Conservation (phyloP, 2,888 invertebrate genomes). For the Pemphredon lugubris region DNA sequence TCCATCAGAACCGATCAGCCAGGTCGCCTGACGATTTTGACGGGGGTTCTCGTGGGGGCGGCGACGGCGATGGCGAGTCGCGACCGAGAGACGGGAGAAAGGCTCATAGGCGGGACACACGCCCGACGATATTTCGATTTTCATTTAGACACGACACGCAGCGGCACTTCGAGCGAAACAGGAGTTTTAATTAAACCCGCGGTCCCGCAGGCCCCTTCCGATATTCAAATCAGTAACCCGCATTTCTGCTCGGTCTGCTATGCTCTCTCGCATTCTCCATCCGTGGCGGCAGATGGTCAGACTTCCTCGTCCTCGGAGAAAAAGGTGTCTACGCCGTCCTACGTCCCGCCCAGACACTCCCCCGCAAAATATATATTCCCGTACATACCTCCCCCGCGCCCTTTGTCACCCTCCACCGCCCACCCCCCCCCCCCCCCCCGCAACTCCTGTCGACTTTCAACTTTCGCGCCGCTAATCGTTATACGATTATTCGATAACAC, state of each 20-base stretch:
- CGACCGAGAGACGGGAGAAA: slow-evolving; percentile 15
- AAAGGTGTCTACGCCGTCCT: slow-evolving; percentile 68
- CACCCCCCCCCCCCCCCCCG: too few relatives aligned
- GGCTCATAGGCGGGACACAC: slow-evolving; percentile 20
- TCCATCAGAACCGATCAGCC: slow-evolving; percentile 52
- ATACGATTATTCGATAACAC: slow-evolving; percentile 27
- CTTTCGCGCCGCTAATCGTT: slow-evolving; percentile 38
- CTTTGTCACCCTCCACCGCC: too few relatives aligned
- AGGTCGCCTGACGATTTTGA: slow-evolving; percentile 42
- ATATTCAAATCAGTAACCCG: slow-evolving; percentile 77
- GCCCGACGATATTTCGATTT: slow-evolving; percentile 73
- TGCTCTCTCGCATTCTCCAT: slow-evolving; percentile 41
- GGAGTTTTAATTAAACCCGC: slow-evolving; percentile 77
- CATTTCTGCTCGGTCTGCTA: slow-evolving; percentile 63
- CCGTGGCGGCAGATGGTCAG: slow-evolving; percentile 75
- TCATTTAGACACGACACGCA: slow-evolving; percentile 73
- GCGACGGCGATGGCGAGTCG: background rate
- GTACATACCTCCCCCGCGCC: too few relatives aligned
- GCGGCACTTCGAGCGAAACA: slow-evolving; percentile 71
- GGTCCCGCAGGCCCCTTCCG: slow-evolving; percentile 50
- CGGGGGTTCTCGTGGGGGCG: slow-evolving; percentile 10
- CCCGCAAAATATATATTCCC: background rate
- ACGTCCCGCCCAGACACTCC: slow-evolving; percentile 20
- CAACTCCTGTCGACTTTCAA: slow-evolving; percentile 1
- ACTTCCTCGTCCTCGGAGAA: slow-evolving; percentile 70